Evolutionary conservation across 2,888 invertebrate species (phyloP).

Genomic region (Andrena hattorfiana): DNA sequence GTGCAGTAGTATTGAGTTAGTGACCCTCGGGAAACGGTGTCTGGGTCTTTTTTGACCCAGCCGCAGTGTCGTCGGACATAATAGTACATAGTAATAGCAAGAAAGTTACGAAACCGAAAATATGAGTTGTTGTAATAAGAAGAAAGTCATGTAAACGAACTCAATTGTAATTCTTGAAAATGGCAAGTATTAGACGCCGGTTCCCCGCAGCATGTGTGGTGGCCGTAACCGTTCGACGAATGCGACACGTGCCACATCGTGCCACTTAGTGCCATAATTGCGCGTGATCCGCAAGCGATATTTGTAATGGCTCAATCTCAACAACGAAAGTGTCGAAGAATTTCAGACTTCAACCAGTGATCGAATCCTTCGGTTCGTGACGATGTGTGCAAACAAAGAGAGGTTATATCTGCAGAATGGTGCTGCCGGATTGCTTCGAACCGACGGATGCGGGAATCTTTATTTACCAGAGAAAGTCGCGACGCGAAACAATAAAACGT

Average conservation of each 20-base stretch:
- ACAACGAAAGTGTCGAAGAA: neutral
- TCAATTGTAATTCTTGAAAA: no score
- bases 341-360: no score
- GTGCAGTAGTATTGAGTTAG: no score
- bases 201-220: neutral
- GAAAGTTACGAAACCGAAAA: no score
- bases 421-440: neutral
- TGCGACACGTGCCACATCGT: neutral
- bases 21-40: no score
- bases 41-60: no score
- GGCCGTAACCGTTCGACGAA: neutral
- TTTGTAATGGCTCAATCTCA: neutral
- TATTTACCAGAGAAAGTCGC: constrained; percentile 59
- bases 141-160: no score
- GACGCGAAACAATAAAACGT: constrained; percentile 51
- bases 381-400: neutral
- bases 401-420: neutral
- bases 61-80: no score
- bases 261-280: constrained; percentile 1
- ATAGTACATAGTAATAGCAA: no score
- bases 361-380: neutral
- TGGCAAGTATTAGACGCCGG: neutral
- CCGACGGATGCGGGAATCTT: neutral
- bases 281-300: neutral
- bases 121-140: no score